phyloP scores from a whole-genome alignment of 2,888 invertebrate genomes.

The Eueremaeus valkanovi region DNA sequence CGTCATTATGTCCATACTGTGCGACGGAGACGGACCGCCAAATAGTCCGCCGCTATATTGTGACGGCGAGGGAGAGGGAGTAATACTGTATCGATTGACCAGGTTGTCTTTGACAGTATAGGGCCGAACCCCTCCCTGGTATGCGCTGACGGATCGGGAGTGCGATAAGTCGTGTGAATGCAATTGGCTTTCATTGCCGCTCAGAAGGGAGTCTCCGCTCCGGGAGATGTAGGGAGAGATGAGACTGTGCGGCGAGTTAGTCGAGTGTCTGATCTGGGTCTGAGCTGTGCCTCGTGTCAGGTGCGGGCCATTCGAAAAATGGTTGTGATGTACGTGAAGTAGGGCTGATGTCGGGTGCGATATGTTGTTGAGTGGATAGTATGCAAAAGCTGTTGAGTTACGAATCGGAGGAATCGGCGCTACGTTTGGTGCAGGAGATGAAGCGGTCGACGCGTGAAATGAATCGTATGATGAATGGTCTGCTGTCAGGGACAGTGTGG shows the following conservation, averaged over 20 bases:
- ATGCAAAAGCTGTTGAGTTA: conserved; percentile 38
- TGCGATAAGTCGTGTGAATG: conserved; percentile 44
- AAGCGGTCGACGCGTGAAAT: neutral
- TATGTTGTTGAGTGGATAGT: conserved; percentile 44
- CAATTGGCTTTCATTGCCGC: conserved; percentile 49
- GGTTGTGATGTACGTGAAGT: conserved; percentile 45
- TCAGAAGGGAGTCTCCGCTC: conserved; percentile 59
- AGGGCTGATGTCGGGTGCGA: conserved; percentile 43
- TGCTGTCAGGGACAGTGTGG: neutral
- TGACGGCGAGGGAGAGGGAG: conserved; percentile 47
- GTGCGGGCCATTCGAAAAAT: conserved; percentile 38
- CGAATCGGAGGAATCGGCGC: conserved; percentile 14
- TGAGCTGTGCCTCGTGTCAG: conserved; percentile 39
- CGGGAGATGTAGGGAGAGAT: conserved; percentile 56
- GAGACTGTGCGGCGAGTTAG: conserved; percentile 48
- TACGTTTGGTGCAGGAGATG: neutral
- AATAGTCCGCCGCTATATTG: conserved; percentile 55
- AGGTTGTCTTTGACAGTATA: conserved; percentile 46
- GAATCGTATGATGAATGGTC: conserved; percentile 21
- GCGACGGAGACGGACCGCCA: conserved; percentile 48
- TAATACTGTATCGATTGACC: conserved; percentile 45
- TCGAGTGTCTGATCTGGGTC: conserved; percentile 42
- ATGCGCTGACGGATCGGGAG: conserved; percentile 43
- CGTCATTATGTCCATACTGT: conserved; percentile 47
- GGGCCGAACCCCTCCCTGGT: conserved; percentile 31